Evolutionary conservation across 2,113 vertebrate species (phyloP).

Genomic region (Phylloscopus trochilus): DNA sequence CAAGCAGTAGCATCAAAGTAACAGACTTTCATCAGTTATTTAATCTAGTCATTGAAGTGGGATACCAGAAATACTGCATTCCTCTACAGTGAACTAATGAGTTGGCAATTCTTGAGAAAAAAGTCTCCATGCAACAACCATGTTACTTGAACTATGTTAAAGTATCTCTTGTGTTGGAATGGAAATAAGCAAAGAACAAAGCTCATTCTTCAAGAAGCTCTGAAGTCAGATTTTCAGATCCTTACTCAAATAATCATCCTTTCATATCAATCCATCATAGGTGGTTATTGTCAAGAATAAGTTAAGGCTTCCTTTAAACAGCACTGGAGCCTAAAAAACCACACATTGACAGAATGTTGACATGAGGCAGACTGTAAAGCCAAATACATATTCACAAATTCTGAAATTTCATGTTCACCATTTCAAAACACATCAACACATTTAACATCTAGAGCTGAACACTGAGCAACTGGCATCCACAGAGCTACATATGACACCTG

Average conservation of each 20-base stretch:
- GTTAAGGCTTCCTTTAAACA: neutral
- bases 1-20: neutral
- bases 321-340: neutral
- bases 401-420: neutral
- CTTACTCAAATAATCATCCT: neutral
- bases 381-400: neutral
- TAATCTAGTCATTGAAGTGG: conserved; percentile 24
- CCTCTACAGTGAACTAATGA: conserved; percentile 1
- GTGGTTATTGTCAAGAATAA: neutral
- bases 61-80: conserved; percentile 55
- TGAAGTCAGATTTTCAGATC: neutral
- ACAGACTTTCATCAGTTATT: conserved; percentile 22
- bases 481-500: accelerated
- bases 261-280: neutral
- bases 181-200: neutral
- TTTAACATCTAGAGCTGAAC: neutral
- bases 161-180: neutral
- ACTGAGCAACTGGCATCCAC: neutral
- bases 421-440: neutral
- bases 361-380: neutral
- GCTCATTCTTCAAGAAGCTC: neutral
- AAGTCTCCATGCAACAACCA: neutral
- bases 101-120: conserved; percentile 12
- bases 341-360: neutral
- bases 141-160: neutral